Base-by-base conservation (phyloP, 2,888 invertebrate genomes). In the Protonemura montana region DNA sequence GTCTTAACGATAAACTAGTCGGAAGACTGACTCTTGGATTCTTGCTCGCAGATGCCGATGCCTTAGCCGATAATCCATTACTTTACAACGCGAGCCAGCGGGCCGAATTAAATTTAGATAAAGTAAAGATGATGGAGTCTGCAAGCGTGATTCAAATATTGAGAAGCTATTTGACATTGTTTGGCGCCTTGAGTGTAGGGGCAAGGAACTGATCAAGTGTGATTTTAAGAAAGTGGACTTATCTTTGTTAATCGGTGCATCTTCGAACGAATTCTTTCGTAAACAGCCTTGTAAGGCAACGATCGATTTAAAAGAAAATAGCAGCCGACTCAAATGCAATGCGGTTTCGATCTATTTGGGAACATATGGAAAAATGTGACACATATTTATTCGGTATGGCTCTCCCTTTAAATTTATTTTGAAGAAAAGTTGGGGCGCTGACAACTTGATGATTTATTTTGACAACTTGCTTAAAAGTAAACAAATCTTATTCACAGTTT, bases 401-500 rank as follows among this genome's bases (percentile, higher is more conserved):
- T 21, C 16, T 59, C 59, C 59, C 59, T 59, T 21, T 10, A 10
- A 59, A 59, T 59, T 59, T 59, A 16, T 16, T 59, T 21, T 21
- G 13, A 21, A 10, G 21, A 59, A 59, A 59, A 59, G 16, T 59
- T 59, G 13, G 13, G 59, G 59, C 59, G 59, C 16, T 21, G 59
- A 59, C 59, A 59, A 29, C 81, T n/a, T n/a, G 29, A 81, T 81
- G n/a, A 81, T 81, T 81, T 81, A 81, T 29, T 30, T n/a, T 29
- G 81, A 81, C 81, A 81, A 81, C 30, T 81, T 81, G 81, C 81
- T 81, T 81, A 81, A 30, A 30, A 81, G 30, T 81, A 81, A 30
- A 81, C 81, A 81, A 81, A 27, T 59, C 59, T 59, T 59, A 59
- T 59, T 59, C 59, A 59, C 59, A 59, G 59, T 59, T 59, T 59